phyloP scores from a whole-genome alignment of 2,888 invertebrate species.

The Elysia crispata region DNA sequence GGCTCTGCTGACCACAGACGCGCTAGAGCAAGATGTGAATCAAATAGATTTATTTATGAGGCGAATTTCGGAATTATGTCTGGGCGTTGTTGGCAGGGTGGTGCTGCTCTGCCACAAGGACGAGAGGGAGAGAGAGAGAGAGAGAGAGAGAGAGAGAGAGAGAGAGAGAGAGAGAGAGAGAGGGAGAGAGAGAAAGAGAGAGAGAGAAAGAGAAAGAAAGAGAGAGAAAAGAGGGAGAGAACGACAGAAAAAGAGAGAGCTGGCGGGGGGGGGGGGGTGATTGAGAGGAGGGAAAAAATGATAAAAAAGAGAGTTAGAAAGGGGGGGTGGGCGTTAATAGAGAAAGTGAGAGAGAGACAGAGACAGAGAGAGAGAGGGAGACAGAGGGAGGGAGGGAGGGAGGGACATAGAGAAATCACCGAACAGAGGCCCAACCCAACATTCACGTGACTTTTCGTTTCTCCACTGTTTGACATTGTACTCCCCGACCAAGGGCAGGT shows the following conservation, averaged over 20 bases:
- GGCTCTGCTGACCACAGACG: too few relatives aligned
- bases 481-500: too few relatives aligned
- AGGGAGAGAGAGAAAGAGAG: background rate
- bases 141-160: slow-evolving; percentile 37
- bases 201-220: slow-evolving; percentile 11
- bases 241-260: background rate
- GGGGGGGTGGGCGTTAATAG: background rate
- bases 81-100: background rate
- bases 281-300: background rate
- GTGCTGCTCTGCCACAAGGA: background rate
- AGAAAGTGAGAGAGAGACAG: slow-evolving; percentile 1
- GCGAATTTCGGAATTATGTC: too few relatives aligned
- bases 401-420: too few relatives aligned
- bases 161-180: slow-evolving; percentile 28
- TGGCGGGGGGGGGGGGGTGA: background rate
- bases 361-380: slow-evolving; percentile 20
- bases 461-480: too few relatives aligned
- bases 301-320: background rate
- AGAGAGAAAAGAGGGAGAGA: background rate
- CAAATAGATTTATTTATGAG: too few relatives aligned
- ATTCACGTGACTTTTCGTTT: too few relatives aligned
- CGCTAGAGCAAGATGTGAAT: too few relatives aligned
- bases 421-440: too few relatives aligned
- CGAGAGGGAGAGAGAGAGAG: slow-evolving; percentile 34
- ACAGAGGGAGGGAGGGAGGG: slow-evolving; percentile 20